A percentile compares a stretch with the other conserved stretches of the same genome.
phyloP scores from a whole-genome alignment of 2,888 invertebrate species.

The Agonopterix alstromeriana region DNA sequence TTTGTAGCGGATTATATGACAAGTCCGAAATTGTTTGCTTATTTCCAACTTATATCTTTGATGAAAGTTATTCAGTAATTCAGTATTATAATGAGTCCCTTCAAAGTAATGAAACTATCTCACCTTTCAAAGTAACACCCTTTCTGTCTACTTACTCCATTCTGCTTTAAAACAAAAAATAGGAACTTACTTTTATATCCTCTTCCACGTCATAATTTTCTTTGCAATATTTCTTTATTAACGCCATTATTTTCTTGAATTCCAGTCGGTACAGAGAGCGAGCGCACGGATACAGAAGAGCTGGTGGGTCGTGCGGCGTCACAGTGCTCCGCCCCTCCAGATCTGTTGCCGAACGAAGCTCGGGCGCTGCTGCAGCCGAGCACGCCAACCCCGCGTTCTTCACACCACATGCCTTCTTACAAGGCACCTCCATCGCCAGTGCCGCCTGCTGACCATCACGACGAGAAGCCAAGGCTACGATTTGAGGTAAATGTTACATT shows the following conservation, averaged over 20 bases:
- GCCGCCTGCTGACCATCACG: constrained; percentile 32
- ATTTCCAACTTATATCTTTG: no score
- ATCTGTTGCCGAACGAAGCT: constrained; percentile 76
- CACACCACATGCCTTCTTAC: constrained; percentile 25
- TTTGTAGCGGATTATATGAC: no score
- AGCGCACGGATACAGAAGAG: constrained; percentile 83
- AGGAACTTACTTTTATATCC: no score
- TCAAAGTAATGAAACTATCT: no score
- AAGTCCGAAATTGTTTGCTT: no score
- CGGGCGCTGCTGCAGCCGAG: constrained; percentile 63
- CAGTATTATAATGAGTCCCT: no score
- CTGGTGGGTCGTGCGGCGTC: constrained; percentile 80
- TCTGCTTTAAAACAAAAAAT: no score
- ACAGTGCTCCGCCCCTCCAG: constrained; percentile 80
- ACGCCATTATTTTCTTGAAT: constrained; percentile 12
- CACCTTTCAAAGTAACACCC: no score
- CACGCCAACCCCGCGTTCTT: constrained; percentile 27
- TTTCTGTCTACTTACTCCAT: no score
- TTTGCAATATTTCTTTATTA: no score
- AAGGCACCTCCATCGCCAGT: constrained; percentile 30
- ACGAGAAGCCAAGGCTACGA: constrained; percentile 56
- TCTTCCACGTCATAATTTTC: no score
- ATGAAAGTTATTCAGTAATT: no score
- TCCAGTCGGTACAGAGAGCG: constrained; percentile 79
- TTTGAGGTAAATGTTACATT: constrained; percentile 53